Conservation (phyloP, 2,888 invertebrate species). For the Tupiocoris notatus region DNA sequence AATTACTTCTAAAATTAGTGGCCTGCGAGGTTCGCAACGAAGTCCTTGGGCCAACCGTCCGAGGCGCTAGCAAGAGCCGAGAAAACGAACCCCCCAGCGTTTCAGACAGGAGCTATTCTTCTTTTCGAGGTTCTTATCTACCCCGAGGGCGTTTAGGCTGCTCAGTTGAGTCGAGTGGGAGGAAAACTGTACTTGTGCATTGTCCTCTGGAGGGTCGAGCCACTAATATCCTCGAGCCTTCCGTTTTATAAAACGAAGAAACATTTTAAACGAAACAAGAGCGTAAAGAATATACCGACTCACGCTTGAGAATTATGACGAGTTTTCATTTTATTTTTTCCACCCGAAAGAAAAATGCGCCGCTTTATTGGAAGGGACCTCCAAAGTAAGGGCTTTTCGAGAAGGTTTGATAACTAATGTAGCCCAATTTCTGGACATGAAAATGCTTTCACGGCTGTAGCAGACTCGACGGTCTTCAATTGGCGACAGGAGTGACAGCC, state of each 20-base stretch:
- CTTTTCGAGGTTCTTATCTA: constrained; percentile 35
- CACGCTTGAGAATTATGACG: neutral
- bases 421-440: too few relatives aligned
- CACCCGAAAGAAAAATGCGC: too few relatives aligned
- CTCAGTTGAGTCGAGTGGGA: neutral
- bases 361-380: too few relatives aligned
- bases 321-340: too few relatives aligned
- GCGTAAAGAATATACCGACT: neutral
- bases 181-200: constrained; percentile 27
- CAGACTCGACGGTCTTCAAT: too few relatives aligned
- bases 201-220: constrained; percentile 24
- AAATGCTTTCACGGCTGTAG: too few relatives aligned
- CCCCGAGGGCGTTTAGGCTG: constrained; percentile 28
- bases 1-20: constrained; percentile 38
- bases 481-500: too few relatives aligned
- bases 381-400: too few relatives aligned
- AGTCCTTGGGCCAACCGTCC: neutral
- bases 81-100: constrained; percentile 19
- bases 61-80: neutral
- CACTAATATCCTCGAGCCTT: constrained; percentile 36
- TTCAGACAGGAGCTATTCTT: constrained; percentile 32
- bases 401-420: too few relatives aligned
- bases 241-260: neutral
- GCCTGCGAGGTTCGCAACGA: neutral
- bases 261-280: neutral